Conservation (phyloP, 1,140 invertebrate species). For the Lethrus apterus region DNA sequence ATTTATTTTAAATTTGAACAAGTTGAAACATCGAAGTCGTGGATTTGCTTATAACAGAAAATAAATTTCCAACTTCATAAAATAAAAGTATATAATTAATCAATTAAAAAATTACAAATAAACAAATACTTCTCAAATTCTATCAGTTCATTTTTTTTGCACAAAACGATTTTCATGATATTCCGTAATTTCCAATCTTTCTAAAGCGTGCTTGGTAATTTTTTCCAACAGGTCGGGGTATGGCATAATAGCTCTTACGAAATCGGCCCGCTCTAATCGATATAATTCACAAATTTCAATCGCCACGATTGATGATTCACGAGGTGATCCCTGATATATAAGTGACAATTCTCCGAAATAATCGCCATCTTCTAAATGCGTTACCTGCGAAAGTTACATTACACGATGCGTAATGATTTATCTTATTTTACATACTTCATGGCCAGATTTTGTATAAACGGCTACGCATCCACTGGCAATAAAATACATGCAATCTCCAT, state of each 20-base stretch:
- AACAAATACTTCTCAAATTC: no score
- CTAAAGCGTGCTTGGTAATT: slow-evolving; percentile 22
- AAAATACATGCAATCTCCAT: slow-evolving; percentile 53
- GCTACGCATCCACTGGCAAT: slow-evolving; percentile 49
- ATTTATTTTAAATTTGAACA: no score
- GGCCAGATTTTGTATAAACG: slow-evolving; percentile 47
- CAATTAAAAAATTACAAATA: no score
- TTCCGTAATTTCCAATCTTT: slow-evolving; percentile 20
- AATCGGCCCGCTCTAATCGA: slow-evolving; percentile 41
- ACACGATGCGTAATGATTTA: no score
- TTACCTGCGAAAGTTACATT: no score
- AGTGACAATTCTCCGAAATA: slow-evolving; percentile 37
- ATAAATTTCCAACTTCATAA: no score
- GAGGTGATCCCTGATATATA: slow-evolving; percentile 43
- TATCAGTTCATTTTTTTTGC: no score
- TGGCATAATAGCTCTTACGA: slow-evolving; percentile 28
- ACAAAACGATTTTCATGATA: neutral
- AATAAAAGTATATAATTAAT: no score
- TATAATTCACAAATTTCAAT: slow-evolving; percentile 51
- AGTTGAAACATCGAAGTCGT: no score
- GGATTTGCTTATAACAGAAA: no score
- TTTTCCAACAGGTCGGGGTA: slow-evolving; percentile 22
- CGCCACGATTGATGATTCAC: slow-evolving; percentile 45
- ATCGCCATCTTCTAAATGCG: slow-evolving; percentile 31
- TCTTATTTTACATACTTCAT: slow-evolving; percentile 47